phyloP scores from a whole-genome alignment of 2,888 invertebrate species.

The Achlya flavicornis region DNA sequence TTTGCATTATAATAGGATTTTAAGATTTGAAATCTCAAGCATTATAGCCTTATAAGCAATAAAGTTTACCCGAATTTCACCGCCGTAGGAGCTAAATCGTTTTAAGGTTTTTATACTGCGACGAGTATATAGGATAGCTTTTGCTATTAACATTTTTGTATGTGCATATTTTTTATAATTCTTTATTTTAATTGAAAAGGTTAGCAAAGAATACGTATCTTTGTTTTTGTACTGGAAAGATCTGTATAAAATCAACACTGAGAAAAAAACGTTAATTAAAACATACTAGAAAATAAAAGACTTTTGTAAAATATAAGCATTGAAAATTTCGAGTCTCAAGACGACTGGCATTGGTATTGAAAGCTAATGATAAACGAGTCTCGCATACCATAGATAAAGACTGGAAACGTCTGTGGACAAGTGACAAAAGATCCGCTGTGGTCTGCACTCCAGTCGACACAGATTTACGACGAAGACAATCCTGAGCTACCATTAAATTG shows the following conservation, averaged over 20 bases:
- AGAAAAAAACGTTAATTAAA: no score
- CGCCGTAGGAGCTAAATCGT: not conserved
- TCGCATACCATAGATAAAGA: constrained; percentile 12
- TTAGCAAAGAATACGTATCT: not conserved
- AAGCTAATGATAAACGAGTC: constrained; percentile 1
- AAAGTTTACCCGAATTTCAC: constrained; percentile 13
- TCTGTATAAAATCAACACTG: no score
- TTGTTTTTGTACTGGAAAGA: no score
- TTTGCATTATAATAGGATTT: constrained; percentile 9
- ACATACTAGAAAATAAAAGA: no score
- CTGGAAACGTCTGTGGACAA: constrained; percentile 48
- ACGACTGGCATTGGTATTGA: not conserved
- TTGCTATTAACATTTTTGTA: not conserved
- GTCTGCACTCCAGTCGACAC: constrained; percentile 36
- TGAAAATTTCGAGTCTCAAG: not conserved
- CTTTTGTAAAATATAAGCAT: not conserved
- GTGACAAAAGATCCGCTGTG: constrained; percentile 55
- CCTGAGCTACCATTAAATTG: constrained; percentile 42
- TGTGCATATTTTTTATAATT: no score
- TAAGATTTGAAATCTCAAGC: not conserved
- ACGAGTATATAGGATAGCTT: not conserved
- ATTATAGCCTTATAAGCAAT: constrained; percentile 4
- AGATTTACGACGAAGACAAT: constrained; percentile 50
- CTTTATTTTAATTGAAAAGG: no score
- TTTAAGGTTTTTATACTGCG: not conserved